A percentile compares a stretch with the other conserved stretches of the same genome.
Conservation (phyloP, 2,888 invertebrate genomes). For the Pterostichus madidus region DNA sequence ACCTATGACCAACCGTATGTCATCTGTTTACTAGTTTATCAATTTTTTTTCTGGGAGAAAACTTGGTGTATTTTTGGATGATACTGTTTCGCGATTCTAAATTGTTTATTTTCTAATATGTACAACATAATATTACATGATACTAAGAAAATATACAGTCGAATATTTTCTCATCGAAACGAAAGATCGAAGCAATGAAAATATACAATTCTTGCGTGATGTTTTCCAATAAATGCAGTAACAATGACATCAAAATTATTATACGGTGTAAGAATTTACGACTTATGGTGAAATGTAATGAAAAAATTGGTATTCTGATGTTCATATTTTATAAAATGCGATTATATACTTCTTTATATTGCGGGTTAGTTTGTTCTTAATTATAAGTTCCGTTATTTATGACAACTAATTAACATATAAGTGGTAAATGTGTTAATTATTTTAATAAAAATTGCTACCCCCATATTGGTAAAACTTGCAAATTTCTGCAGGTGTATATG, state of each 20-base stretch:
- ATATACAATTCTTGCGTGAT: constrained; percentile 13
- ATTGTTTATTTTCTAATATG: constrained; percentile 36
- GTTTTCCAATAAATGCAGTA: background rate
- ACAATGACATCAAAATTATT: constrained; percentile 28
- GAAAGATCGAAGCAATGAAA: constrained; percentile 2
- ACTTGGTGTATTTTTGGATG: background rate
- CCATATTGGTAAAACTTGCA: constrained; percentile 61
- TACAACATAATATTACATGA: constrained; percentile 10
- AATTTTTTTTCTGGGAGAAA: constrained; percentile 21
- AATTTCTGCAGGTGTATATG: constrained; percentile 58
- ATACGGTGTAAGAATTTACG: background rate
- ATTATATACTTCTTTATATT: constrained; percentile 25
- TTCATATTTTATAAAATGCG: constrained; percentile 22
- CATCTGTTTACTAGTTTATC: constrained; percentile 60
- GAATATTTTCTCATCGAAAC: constrained; percentile 29
- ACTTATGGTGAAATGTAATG: background rate
- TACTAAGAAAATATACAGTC: constrained; percentile 16
- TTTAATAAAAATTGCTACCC: constrained; percentile 66
- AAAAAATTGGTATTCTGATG: constrained; percentile 12
- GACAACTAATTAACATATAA: constrained; percentile 63
- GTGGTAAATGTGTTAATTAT: constrained; percentile 63
- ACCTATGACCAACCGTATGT: constrained; percentile 50
- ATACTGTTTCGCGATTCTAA: background rate
- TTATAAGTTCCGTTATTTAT: constrained; percentile 58
- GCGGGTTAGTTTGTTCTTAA: constrained; percentile 49